Evolutionary conservation across 2,113 vertebrate genomes (phyloP).

Genomic region (Engystomops pustulosus): DNA sequence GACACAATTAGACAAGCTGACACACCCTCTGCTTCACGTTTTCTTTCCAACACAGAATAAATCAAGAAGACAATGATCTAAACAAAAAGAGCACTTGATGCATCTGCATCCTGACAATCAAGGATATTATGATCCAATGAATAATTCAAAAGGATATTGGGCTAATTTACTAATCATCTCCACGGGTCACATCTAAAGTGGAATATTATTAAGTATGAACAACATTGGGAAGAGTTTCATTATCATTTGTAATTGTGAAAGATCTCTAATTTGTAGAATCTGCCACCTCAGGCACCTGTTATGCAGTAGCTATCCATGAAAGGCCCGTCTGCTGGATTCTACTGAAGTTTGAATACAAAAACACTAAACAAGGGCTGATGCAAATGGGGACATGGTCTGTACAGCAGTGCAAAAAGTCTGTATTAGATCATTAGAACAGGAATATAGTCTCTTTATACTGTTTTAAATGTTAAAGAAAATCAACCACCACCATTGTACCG

Average conservation of each 20-base stretch:
- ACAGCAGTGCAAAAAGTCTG: too few relatives aligned
- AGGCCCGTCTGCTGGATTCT: background rate
- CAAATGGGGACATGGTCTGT: background rate
- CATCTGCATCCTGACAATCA: constrained; percentile 82
- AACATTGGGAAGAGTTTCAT: constrained; percentile 68
- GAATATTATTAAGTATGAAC: constrained; percentile 75
- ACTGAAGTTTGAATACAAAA: constrained; percentile 14
- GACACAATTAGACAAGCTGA: constrained; percentile 41
- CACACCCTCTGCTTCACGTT: constrained; percentile 37
- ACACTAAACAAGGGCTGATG: background rate
- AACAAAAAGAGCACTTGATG: constrained; percentile 69
- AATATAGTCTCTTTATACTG: too few relatives aligned
- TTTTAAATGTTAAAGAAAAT: too few relatives aligned
- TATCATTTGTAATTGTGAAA: constrained; percentile 58
- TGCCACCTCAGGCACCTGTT: constrained; percentile 35
- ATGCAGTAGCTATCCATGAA: constrained; percentile 60
- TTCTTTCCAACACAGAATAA: constrained; percentile 12
- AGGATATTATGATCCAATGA: constrained; percentile 77
- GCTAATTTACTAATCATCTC: constrained; percentile 78
- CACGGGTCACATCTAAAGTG: constrained; percentile 77
- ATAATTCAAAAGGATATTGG: constrained; percentile 82
- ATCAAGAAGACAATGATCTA: constrained; percentile 53
- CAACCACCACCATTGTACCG: too few relatives aligned
- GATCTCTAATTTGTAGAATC: constrained; percentile 46
- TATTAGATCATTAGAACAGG: too few relatives aligned